These are phyloP conservation scores for Colistium nudipinnis DNA, from an alignment of 2,113 vertebrate species.

Conservation along the genomic window DNA sequence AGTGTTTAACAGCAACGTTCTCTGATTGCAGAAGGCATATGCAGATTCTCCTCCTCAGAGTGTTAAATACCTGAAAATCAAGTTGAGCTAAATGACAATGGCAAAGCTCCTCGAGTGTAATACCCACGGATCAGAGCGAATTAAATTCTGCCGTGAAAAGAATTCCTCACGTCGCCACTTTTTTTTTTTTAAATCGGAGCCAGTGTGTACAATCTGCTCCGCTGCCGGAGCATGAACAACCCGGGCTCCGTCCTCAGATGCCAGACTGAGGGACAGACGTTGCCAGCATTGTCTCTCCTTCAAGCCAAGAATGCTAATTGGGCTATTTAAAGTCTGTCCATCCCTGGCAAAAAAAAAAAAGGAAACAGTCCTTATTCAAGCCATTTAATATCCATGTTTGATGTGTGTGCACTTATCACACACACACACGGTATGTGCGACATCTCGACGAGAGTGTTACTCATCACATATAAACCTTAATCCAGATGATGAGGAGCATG, in stretches of 20 bases:
- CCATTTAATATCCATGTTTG: conserved; percentile 8
- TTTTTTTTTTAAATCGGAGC: conserved; percentile 46
- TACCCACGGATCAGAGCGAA: conserved; percentile 45
- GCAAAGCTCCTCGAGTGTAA: conserved; percentile 46
- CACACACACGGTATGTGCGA: background rate
- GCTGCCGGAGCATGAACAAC: conserved; percentile 21
- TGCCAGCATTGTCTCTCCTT: conserved; percentile 64
- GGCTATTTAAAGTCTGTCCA: conserved; percentile 62
- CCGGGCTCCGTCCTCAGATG: conserved; percentile 34
- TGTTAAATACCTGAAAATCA: conserved; percentile 58
- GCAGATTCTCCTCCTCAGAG: conserved; percentile 26
- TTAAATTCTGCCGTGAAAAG: conserved; percentile 61
- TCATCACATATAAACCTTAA: background rate
- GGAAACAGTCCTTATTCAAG: conserved; percentile 53
- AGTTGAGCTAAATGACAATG: conserved; percentile 54
- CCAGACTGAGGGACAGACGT: conserved; percentile 64
- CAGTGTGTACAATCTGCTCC: conserved; percentile 35
- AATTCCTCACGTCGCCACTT: conserved; percentile 56
- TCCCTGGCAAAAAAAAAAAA: conserved; percentile 33
- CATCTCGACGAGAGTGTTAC: background rate
- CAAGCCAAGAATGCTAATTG: conserved; percentile 79
- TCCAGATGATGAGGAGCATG: background rate
- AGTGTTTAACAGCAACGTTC: conserved; percentile 25
- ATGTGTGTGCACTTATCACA: conserved; percentile 18
- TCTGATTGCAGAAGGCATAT: conserved; percentile 36